A percentile compares a stretch with the other conserved stretches of the same genome.
Evolutionary conservation across 1,140 invertebrate species (phyloP).

Genomic region (Nasonia longicornis): DNA sequence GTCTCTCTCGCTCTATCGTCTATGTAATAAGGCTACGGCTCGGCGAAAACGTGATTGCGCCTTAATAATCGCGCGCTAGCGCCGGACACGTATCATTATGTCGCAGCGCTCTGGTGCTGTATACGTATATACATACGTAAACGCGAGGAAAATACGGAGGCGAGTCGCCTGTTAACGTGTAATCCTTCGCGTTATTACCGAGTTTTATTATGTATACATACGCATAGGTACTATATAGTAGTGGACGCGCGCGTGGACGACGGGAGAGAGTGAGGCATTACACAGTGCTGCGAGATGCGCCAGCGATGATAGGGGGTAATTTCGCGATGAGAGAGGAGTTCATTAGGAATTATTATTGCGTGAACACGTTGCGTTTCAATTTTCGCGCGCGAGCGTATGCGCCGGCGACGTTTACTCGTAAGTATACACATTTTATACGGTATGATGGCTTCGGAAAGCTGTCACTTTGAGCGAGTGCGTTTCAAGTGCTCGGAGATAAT

Average conservation of each 20-base stretch:
- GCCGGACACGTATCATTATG: slow-evolving; percentile 6
- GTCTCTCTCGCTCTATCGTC: not conserved
- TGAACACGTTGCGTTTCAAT: not conserved
- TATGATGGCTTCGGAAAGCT: not conserved
- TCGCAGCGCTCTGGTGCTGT: not conserved
- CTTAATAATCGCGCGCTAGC: slow-evolving; percentile 28
- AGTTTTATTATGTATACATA: not conserved
- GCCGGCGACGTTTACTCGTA: not conserved
- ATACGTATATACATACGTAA: not conserved
- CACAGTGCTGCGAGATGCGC: no score
- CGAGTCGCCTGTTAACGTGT: not conserved
- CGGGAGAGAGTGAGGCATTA: not conserved
- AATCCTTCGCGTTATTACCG: slow-evolving; percentile 23
- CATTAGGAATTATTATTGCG: slow-evolving; percentile 11
- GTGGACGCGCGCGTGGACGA: not conserved
- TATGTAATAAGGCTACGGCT: not conserved
- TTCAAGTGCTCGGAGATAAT: no score
- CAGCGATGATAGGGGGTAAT: not conserved
- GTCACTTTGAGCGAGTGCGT: not conserved
- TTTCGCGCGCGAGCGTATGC: not conserved
- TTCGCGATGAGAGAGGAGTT: slow-evolving; percentile 22
- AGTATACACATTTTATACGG: not conserved
- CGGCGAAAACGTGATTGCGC: slow-evolving; percentile 29
- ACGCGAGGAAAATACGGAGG: slow-evolving; percentile 31
- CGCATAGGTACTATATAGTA: not conserved